Evolutionary conservation across 2,797 vertebrate genomes (phyloP).

Genomic region (Urocyon cinereoargenteus): DNA sequence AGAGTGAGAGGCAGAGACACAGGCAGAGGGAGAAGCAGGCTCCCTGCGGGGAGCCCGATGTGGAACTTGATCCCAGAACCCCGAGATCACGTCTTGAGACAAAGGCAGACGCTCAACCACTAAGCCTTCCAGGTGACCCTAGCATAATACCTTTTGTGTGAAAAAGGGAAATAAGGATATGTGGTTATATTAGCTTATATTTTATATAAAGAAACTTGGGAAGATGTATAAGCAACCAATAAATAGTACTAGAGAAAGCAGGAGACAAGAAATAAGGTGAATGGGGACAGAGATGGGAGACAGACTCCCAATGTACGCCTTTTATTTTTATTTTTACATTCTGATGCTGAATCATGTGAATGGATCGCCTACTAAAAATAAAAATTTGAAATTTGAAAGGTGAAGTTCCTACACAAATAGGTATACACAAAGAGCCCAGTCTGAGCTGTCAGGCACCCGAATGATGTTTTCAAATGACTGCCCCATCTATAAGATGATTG

Average conservation of each 20-base stretch:
- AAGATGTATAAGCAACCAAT: background rate
- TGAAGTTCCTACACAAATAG: background rate
- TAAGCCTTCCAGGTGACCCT: background rate
- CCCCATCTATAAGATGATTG: background rate
- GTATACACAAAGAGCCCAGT: background rate
- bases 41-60: no score
- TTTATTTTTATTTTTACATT: background rate
- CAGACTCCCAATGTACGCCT: background rate
- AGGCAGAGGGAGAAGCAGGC: no score
- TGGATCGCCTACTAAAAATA: background rate
- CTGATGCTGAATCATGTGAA: background rate
- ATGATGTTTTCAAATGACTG: background rate
- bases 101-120: no score
- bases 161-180: background rate
- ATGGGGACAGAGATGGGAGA: background rate
- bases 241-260: background rate
- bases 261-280: background rate
- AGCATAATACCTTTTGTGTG: background rate
- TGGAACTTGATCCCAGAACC: no score
- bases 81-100: no score
- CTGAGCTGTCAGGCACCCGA: background rate
- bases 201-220: conserved; percentile 6
- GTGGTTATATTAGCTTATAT: background rate
- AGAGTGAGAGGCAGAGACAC: no score
- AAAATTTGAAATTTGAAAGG: background rate